These are phyloP conservation scores for Onchidella celtica DNA, from an alignment of 2,888 invertebrate species.

Conservation along the genomic window DNA sequence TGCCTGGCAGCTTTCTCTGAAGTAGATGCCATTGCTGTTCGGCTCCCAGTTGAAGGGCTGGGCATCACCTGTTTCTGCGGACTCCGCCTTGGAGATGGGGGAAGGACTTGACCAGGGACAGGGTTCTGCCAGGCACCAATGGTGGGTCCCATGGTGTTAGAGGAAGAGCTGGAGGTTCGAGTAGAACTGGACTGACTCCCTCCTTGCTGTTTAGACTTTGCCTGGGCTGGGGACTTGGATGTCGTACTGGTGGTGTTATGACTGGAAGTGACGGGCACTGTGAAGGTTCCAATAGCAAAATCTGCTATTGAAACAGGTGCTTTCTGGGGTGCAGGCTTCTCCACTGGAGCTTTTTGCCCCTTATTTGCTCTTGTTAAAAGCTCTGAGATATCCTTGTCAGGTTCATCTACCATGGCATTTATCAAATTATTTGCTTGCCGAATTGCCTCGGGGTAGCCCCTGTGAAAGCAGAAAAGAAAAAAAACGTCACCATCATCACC, in stretches of 20 bases:
- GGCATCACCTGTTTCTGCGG: slow-evolving; percentile 61
- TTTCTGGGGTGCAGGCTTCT: slow-evolving; percentile 49
- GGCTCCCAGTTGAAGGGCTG: slow-evolving; percentile 24
- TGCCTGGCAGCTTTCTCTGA: slow-evolving; percentile 71
- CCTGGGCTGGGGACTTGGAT: slow-evolving; percentile 44
- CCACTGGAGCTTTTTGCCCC: slow-evolving; percentile 42
- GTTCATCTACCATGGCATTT: slow-evolving; percentile 94
- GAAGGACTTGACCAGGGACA: slow-evolving; percentile 53
- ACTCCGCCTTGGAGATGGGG: slow-evolving; percentile 57
- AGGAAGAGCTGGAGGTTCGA: slow-evolving; percentile 50
- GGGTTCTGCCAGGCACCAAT: slow-evolving; percentile 56
- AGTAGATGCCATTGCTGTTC: slow-evolving; percentile 29
- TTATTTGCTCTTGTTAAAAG: slow-evolving; percentile 44
- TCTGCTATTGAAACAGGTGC: slow-evolving; percentile 52
- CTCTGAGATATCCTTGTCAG: slow-evolving; percentile 84
- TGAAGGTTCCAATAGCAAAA: slow-evolving; percentile 57
- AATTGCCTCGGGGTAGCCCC: slow-evolving; percentile 94
- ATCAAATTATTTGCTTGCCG: slow-evolving; percentile 95
- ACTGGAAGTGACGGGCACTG: slow-evolving; percentile 50
- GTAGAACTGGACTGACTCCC: slow-evolving; percentile 19
- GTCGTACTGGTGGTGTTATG: slow-evolving; percentile 43
- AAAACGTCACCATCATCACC: too few species aligned
- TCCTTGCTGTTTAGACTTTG: slow-evolving; percentile 38
- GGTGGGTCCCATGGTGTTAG: slow-evolving; percentile 32
- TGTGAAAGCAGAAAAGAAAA: too few species aligned